Conservation (phyloP, 2,888 invertebrate species). For the Ormyrus rosae region DNA sequence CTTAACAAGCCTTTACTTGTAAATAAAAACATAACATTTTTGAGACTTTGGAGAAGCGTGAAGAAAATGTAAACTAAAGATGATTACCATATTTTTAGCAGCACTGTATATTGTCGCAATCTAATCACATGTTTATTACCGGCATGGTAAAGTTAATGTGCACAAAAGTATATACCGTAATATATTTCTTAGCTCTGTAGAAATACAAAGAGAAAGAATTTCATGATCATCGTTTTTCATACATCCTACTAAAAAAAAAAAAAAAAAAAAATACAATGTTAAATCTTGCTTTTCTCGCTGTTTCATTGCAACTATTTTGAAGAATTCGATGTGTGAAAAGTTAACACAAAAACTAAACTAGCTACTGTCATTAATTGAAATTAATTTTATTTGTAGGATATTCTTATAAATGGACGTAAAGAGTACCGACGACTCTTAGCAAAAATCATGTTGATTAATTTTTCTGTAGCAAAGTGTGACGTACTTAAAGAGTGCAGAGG, state of each 20-base stretch:
- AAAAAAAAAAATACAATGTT: too few relatives aligned
- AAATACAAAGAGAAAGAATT: slow-evolving; percentile 3
- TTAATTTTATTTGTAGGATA: too few relatives aligned
- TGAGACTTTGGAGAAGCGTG: slow-evolving; percentile 7
- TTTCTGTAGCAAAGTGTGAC: too few relatives aligned
- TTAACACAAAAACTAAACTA: too few relatives aligned
- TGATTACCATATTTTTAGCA: slow-evolving; percentile 58
- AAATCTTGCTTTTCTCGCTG: background rate
- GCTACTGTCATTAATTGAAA: too few relatives aligned
- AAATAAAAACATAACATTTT: background rate
- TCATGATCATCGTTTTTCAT: background rate
- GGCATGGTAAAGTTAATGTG: slow-evolving; percentile 56
- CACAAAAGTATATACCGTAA: slow-evolving; percentile 46
- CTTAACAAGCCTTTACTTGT: background rate
- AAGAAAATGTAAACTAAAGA: slow-evolving; percentile 24
- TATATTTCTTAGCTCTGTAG: slow-evolving; percentile 27
- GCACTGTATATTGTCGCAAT: slow-evolving; percentile 58
- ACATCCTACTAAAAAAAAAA: too few relatives aligned
- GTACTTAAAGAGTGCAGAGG: too few relatives aligned
- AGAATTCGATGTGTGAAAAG: too few relatives aligned
- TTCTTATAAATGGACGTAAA: too few relatives aligned
- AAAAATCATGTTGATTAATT: too few relatives aligned
- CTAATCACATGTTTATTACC: slow-evolving; percentile 49
- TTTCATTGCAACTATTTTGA: too few relatives aligned
- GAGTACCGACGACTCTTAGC: too few relatives aligned